A percentile compares a stretch with the other conserved stretches of the same genome.
Evolutionary conservation across 2,113 vertebrate species (phyloP).

Genomic region (Uropsilus gracilis): DNA sequence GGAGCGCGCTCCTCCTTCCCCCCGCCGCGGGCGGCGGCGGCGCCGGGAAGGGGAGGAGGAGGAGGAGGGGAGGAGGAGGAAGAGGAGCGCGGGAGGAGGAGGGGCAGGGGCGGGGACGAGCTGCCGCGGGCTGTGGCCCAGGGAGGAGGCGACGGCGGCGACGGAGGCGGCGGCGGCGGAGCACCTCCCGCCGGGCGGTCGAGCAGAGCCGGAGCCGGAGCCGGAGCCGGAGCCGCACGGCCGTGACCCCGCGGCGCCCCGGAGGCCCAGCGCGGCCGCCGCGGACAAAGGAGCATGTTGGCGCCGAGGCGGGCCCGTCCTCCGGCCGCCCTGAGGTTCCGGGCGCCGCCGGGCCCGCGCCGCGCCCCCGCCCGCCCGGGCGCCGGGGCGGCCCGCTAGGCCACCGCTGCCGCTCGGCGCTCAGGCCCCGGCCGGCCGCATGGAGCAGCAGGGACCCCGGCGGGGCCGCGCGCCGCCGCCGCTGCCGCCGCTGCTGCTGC

Average conservation of each 20-base stretch:
- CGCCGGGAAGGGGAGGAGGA: not conserved
- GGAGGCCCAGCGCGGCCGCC: not conserved
- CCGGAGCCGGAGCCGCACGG: slow-evolving; percentile 21
- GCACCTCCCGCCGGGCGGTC: not conserved
- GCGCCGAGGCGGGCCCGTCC: slow-evolving; percentile 38
- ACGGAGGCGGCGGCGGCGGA: not conserved
- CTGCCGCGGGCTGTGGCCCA: not conserved
- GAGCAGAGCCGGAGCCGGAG: not conserved
- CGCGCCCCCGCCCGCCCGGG: not conserved
- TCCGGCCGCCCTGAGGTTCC: slow-evolving; percentile 53
- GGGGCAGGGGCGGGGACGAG: not conserved
- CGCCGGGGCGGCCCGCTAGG: slow-evolving; percentile 46
- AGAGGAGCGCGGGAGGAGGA: not conserved
- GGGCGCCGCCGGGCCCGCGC: not conserved
- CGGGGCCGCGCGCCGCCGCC: not conserved
- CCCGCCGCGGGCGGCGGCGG: not conserved
- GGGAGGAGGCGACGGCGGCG: not conserved
- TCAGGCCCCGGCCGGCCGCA: slow-evolving; percentile 62
- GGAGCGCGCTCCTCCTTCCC: not conserved
- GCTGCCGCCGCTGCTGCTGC: not conserved
- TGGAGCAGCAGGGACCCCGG: not conserved
- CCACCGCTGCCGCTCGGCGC: slow-evolving; percentile 32
- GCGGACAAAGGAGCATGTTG: slow-evolving; percentile 73
- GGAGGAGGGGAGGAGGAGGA: not conserved
- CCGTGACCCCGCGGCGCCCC: slow-evolving; percentile 57